Evolutionary conservation across 2,113 vertebrate species (phyloP), one percentile per base, ranked within the genome.

Genomic region (Uria aalge): DNA sequence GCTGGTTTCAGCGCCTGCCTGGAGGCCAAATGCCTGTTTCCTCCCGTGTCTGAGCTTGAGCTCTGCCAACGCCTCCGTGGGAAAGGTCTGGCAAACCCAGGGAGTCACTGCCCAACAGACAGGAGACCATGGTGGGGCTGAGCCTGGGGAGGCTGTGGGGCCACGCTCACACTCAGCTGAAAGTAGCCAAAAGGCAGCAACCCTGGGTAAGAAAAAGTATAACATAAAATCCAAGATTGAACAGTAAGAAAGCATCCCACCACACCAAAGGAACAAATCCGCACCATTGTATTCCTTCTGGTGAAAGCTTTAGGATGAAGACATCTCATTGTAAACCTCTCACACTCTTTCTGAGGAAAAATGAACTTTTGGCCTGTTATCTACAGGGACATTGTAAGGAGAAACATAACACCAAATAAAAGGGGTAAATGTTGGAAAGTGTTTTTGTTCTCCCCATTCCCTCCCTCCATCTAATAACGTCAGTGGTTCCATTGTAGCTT

Each of bases 21-120:
- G 0, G 1, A 4, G 27, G 19, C n/a, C 71, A 56, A 64, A 29
- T 5, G 60, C 45, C 50, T 34, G 17, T 47, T 48, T n/a, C 22
- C 10, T 22, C 17, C 22, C 17, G 14, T 59, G n/a, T 17, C 45
- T n/a, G 23, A 71, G 66, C 80, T 12, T 41, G 30, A 71, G 36
- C 15, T 84, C 20, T 43, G 47, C 12, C 20, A 20, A 12, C 30
- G 32, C 20, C 38, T 63, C 21, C 1, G 1, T 32, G 34, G 34
- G 48, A 73, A 85, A 10, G 21, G 15, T 53, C 47, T 9, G 4
- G 20, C 56, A 84, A 53, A 52, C 22, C 8, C 34, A 34, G 24
- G 11, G 5, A 17, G 32, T 23, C 1, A 2, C 16, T 63, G 26
- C 20, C 16, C 7, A 20, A 6, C 3, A 43, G 7, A 55, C 7